Base-by-base conservation (phyloP, 2,113 vertebrate genomes). In the Hippocampus zosterae region DNA sequence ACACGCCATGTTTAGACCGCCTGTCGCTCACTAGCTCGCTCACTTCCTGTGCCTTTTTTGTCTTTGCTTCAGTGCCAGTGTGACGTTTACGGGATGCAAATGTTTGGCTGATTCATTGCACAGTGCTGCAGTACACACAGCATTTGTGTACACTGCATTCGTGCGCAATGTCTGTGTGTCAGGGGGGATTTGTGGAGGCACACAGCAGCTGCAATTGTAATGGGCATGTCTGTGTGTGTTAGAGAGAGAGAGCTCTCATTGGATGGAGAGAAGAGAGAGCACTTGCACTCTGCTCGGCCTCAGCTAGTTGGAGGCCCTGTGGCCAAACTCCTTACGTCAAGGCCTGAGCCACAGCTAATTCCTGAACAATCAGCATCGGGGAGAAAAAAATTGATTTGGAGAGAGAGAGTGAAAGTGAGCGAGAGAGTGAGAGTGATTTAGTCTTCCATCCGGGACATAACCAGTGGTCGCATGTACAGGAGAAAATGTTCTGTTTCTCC, bases 51-150 rank as follows among this genome's bases (percentile, higher is more conserved):
- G 75, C 84, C 84, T 88, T 88, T 84, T 89, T 84, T 89, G 83
- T 72, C 72, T 76, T 83, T 85, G 86, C 82, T 84, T 68, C 48
- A 81, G 59, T 82, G 85, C 84, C 84, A 87, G 72, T 70, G 41
- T 81, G 77, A 82, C 84, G 84, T 87, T 84, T 87, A 83, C 69
- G 68, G 75, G 84, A 86, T 85, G 84, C 85, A 87, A 88, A 88
- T 81, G 79, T 82, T 76, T 71, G 77, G 66, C 77, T 81, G 82
- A 86, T 87, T 88, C 80, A 82, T 87, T 74, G 64, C 69, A 62
- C 75, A 75, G 72, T 71, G 66, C 73, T 77, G 65, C 71, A 75
- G 74, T 82, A 75, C 79, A 79, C 70, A 56, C 74, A 68, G 80
- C 70, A 75, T 70, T 71, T 65, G 72, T 67, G 41, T 75, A 68